Evolutionary conservation across 2,113 vertebrate genomes (phyloP).

Genomic region (Ictidomys tridecemlineatus): DNA sequence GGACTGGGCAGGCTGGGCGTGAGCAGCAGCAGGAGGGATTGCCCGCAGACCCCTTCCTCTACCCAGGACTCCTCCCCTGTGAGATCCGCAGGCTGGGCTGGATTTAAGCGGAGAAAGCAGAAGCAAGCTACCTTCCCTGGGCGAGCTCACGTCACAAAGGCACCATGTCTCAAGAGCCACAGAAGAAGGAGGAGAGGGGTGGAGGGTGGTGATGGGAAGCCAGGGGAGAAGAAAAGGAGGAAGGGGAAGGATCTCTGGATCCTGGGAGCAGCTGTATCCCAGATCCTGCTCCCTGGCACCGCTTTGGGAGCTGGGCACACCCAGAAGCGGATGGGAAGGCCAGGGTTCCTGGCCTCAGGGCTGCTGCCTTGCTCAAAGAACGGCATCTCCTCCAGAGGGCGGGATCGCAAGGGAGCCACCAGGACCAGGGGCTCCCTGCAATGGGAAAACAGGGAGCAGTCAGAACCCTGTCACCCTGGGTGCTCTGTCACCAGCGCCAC

Average conservation of each 20-base stretch:
- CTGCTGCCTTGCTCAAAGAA: not conserved
- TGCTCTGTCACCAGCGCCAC: not conserved
- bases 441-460: not conserved
- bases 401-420: not conserved
- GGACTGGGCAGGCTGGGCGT: not conserved
- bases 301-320: not conserved
- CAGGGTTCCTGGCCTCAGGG: not conserved
- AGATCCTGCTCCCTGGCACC: not conserved
- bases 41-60: too few species aligned
- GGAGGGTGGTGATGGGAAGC: not conserved
- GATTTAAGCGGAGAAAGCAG: not conserved
- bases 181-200: not conserved
- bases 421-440: not conserved
- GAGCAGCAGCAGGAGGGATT: not conserved
- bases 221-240: not conserved
- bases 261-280: not conserved
- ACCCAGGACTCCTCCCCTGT: too few species aligned
- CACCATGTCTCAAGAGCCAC: not conserved
- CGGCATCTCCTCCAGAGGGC: not conserved
- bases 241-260: not conserved
- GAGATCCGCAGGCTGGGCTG: not conserved
- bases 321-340: not conserved
- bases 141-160: not conserved
- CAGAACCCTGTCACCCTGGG: not conserved
- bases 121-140: not conserved